A percentile compares a stretch with the other conserved stretches of the same genome.
phyloP scores from a whole-genome alignment of 2,113 vertebrate species.

The Gallinago paraguaiae region DNA sequence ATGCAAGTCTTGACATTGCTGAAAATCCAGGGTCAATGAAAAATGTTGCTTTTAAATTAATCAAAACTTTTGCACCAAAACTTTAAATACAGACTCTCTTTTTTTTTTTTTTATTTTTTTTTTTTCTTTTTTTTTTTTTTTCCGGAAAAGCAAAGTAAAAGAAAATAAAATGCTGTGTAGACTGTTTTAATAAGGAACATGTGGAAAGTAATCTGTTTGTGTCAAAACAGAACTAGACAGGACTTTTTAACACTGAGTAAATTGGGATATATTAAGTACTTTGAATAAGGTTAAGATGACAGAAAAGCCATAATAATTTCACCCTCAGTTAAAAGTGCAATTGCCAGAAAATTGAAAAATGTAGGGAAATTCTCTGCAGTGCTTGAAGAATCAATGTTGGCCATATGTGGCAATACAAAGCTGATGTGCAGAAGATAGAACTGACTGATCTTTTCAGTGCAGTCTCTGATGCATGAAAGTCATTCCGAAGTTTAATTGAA shows the following conservation, averaged over 20 bases:
- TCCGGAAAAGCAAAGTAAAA: not conserved
- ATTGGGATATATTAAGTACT: slow-evolving; percentile 16
- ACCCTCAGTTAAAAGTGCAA: slow-evolving; percentile 50
- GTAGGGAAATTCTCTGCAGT: not conserved
- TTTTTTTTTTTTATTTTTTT: too few relatives aligned
- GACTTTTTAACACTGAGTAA: not conserved
- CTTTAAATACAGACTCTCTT: not conserved
- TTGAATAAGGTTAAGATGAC: slow-evolving; percentile 27
- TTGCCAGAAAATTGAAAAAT: slow-evolving; percentile 53
- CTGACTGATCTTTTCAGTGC: not conserved
- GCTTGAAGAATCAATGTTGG: not conserved
- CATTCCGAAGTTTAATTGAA: slow-evolving; percentile 58
- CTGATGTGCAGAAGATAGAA: not conserved
- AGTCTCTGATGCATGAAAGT: slow-evolving; percentile 36
- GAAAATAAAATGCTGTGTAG: not conserved
- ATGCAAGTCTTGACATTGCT: not conserved
- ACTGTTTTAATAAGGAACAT: not conserved
- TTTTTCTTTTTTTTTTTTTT: not conserved
- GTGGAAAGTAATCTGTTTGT: slow-evolving; percentile 25
- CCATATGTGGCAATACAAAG: not conserved
- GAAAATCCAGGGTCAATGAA: not conserved
- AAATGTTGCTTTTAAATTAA: not conserved
- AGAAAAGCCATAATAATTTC: slow-evolving; percentile 52
- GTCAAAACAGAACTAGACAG: slow-evolving; percentile 19
- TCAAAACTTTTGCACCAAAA: not conserved